A percentile compares a stretch with the other conserved stretches of the same genome.
phyloP scores from a whole-genome alignment of 2,797 vertebrate genomes.

The Discoglossus pictus region DNA sequence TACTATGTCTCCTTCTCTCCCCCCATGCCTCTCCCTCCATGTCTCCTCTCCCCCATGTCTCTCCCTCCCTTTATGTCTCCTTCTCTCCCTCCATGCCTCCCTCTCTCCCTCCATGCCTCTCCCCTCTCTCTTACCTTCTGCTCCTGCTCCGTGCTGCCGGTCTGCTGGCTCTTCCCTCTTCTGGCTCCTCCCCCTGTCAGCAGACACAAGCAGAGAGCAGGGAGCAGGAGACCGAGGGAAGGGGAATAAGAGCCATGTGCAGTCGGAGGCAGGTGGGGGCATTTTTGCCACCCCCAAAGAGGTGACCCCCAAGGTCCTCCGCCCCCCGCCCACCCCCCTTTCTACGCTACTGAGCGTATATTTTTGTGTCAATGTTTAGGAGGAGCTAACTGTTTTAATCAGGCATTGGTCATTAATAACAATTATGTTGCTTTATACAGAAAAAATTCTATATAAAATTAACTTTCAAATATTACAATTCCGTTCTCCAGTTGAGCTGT shows the following conservation, averaged over 20 bases:
- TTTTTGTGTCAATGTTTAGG: too few species aligned
- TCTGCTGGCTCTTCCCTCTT: neutral
- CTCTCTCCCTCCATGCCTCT: neutral
- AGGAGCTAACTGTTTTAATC: too few species aligned
- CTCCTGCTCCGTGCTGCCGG: neutral
- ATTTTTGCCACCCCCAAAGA: neutral
- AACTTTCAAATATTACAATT: too few species aligned
- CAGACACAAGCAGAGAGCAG: too few species aligned
- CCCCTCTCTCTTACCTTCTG: neutral
- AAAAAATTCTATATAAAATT: too few species aligned
- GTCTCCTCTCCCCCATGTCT: neutral
- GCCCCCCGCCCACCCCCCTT: neutral
- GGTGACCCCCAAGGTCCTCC: neutral
- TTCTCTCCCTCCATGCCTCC: neutral
- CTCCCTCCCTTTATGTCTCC: neutral
- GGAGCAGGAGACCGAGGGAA: too few species aligned
- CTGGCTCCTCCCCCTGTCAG: neutral
- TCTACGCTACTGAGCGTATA: too few species aligned
- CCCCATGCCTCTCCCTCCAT: neutral
- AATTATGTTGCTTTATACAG: too few species aligned
- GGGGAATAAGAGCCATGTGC: too few species aligned
- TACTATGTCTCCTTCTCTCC: constrained; percentile 4
- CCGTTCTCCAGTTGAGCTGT: too few species aligned
- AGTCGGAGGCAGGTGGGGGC: too few species aligned
- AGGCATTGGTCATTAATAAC: too few species aligned